phyloP scores from a whole-genome alignment of 2,888 invertebrate species.

The Eupsilia transversa region DNA sequence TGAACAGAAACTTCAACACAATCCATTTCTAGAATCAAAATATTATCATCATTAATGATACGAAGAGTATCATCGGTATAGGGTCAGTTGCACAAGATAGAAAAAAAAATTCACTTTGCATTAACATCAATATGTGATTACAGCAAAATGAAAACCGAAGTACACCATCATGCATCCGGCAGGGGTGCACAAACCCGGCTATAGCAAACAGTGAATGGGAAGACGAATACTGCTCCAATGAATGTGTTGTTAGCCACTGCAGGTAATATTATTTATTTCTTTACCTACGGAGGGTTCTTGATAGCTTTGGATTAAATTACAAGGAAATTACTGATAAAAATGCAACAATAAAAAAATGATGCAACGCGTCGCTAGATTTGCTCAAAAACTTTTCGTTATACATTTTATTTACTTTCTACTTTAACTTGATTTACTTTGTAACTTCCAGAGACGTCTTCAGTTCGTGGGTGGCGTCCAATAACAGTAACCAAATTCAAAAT shows the following conservation, averaged over 20 bases:
- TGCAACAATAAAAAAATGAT: slow-evolving; percentile 2
- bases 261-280: slow-evolving; percentile 86
- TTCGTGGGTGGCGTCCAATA: slow-evolving; percentile 96
- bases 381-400: slow-evolving; percentile 2
- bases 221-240: slow-evolving; percentile 99
- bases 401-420: slow-evolving; percentile 4
- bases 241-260: slow-evolving; percentile 99
- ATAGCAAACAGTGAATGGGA: slow-evolving; percentile 98
- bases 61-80: slow-evolving; percentile 13
- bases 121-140: slow-evolving; percentile 63
- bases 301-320: slow-evolving; percentile 63
- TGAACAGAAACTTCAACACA: slow-evolving; percentile 17
- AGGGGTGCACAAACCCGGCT: slow-evolving; percentile 97
- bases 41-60: slow-evolving; percentile 1
- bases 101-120: slow-evolving; percentile 1
- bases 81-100: not conserved
- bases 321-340: not conserved
- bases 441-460: slow-evolving; percentile 96
- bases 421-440: slow-evolving; percentile 59
- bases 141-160: slow-evolving; percentile 87
- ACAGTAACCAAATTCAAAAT: slow-evolving; percentile 94
- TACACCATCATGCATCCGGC: slow-evolving; percentile 94
- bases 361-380: slow-evolving; percentile 20
- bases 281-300: slow-evolving; percentile 78
- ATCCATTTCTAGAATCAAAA: not conserved